These are phyloP conservation scores for Menidia menidia DNA, from an alignment of 2,797 vertebrate genomes.

Conservation along the genomic window DNA sequence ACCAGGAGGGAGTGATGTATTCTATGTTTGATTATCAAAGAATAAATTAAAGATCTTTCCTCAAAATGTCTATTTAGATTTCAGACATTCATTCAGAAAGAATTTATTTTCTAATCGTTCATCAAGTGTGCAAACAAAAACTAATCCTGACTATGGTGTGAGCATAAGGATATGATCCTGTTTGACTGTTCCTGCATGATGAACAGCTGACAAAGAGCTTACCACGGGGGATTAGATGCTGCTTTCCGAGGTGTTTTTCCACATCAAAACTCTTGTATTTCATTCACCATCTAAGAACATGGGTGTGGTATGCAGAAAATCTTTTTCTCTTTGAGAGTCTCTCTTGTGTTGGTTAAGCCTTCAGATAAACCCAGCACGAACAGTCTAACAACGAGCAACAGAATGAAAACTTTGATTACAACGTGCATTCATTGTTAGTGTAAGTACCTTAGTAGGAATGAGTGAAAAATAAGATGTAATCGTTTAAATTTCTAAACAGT, in stretches of 20 bases:
- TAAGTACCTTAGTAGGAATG: neutral
- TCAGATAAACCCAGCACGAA: slow-evolving; percentile 41
- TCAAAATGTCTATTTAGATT: slow-evolving; percentile 29
- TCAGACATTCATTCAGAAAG: slow-evolving; percentile 43
- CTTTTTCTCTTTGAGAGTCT: slow-evolving; percentile 43
- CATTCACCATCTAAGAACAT: slow-evolving; percentile 56
- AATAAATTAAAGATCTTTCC: slow-evolving; percentile 47
- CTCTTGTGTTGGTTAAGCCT: slow-evolving; percentile 41
- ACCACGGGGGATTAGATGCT: slow-evolving; percentile 65
- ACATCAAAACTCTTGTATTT: slow-evolving; percentile 64
- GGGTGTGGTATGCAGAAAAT: slow-evolving; percentile 63
- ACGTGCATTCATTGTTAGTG: neutral
- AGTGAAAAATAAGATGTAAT: slow-evolving; percentile 28
- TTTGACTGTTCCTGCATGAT: slow-evolving; percentile 63
- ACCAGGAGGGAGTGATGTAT: neutral
- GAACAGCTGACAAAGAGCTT: slow-evolving; percentile 75
- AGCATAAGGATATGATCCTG: slow-evolving; percentile 59
- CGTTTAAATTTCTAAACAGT: slow-evolving; percentile 47
- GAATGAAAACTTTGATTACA: slow-evolving; percentile 25
- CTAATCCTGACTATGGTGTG: slow-evolving; percentile 58
- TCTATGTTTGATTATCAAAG: slow-evolving; percentile 21
- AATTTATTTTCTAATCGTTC: slow-evolving; percentile 57
- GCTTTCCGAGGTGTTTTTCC: slow-evolving; percentile 69
- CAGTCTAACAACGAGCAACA: slow-evolving; percentile 45
- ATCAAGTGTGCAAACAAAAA: slow-evolving; percentile 67